phyloP scores from a whole-genome alignment of 2,888 invertebrate species.

The Torymus texanus region DNA sequence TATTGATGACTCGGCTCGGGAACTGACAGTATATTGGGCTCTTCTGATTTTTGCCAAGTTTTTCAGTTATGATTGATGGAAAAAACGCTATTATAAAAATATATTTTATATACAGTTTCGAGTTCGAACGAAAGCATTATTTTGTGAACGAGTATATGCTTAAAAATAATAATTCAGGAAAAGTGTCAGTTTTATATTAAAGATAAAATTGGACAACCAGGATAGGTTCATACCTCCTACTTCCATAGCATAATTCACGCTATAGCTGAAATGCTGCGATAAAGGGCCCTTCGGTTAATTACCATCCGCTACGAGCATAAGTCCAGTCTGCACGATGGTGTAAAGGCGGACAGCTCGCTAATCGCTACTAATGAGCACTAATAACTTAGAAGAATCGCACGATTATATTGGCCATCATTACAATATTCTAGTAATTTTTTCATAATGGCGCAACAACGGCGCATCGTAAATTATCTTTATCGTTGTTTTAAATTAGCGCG shows the following conservation, averaged over 20 bases:
- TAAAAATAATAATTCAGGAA: not conserved
- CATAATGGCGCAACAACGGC: not conserved
- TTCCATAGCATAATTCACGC: constrained; percentile 1
- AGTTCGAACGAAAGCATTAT: no score
- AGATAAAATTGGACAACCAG: not conserved
- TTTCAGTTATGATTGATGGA: no score
- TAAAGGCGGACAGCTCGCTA: constrained; percentile 37
- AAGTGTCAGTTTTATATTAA: not conserved
- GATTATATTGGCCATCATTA: constrained; percentile 31
- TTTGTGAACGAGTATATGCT: no score
- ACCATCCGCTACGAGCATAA: constrained; percentile 24
- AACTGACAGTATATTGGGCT: no score
- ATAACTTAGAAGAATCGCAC: constrained; percentile 41
- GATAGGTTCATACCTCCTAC: not conserved
- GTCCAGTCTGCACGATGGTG: constrained; percentile 13
- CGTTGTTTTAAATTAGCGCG: not conserved
- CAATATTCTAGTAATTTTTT: not conserved
- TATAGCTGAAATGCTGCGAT: not conserved
- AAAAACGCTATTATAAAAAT: no score
- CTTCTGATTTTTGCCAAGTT: no score
- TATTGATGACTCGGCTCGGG: no score
- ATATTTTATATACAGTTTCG: no score
- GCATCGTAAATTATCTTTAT: not conserved
- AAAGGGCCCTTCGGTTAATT: constrained; percentile 28
- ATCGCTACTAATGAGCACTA: constrained; percentile 49